Percentiles rank a stretch among this genome's conserved stretches.
Evolutionary conservation across 2,113 vertebrate species (phyloP).

Genomic region (Rhineura floridana): DNA sequence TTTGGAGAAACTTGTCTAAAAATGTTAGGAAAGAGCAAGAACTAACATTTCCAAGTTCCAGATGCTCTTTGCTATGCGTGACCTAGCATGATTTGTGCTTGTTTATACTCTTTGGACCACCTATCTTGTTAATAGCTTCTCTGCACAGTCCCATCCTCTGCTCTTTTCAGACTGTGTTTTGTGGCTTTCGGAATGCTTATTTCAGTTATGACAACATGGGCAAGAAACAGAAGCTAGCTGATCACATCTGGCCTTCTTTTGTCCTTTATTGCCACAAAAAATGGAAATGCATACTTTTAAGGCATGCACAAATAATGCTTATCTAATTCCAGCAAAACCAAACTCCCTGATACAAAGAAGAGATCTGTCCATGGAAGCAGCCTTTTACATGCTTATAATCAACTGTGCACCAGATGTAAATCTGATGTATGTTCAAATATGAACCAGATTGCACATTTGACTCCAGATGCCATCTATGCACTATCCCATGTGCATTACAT

Average conservation of each 20-base stretch:
- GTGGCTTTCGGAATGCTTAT: constrained; percentile 2
- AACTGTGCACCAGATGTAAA: background rate
- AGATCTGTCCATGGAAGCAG: too few relatives aligned
- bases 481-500: background rate
- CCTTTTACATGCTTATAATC: background rate
- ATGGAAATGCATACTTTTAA: background rate
- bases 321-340: background rate
- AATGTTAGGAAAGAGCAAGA: constrained; percentile 7
- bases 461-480: background rate
- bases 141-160: background rate
- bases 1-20: constrained; percentile 22
- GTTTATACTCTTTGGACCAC: constrained; percentile 28
- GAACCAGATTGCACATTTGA: background rate
- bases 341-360: background rate
- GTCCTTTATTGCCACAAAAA: background rate
- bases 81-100: background rate
- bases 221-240: constrained; percentile 4
- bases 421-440: background rate
- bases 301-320: background rate
- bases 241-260: background rate
- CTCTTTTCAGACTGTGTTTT: background rate
- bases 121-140: constrained; percentile 20
- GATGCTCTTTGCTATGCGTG: constrained; percentile 8
- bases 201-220: constrained; percentile 20
- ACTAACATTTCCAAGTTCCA: constrained; percentile 4